phyloP scores from a whole-genome alignment of 2,113 vertebrate genomes.

The Ciconia maguari region DNA sequence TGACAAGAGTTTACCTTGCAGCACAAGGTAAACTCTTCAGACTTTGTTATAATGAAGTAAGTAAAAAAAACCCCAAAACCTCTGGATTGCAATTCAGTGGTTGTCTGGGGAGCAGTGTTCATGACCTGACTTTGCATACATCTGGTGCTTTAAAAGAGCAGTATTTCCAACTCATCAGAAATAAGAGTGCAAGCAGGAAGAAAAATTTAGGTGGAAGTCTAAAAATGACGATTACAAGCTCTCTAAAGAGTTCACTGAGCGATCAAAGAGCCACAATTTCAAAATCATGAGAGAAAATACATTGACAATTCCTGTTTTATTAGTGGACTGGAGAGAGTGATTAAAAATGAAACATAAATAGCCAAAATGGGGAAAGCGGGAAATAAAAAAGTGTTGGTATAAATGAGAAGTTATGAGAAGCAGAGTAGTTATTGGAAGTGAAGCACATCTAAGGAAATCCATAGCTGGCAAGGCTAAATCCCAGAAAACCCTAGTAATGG shows the following conservation, averaged over 20 bases:
- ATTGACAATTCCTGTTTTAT: background rate
- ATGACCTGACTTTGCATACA: background rate
- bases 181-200: background rate
- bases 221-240: background rate
- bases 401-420: background rate
- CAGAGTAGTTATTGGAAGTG: background rate
- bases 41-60: background rate
- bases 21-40: background rate
- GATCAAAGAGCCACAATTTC: background rate
- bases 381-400: background rate
- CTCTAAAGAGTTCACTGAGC: background rate
- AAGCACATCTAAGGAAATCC: conserved; percentile 16
- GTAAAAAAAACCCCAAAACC: background rate
- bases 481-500: background rate
- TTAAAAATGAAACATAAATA: background rate
- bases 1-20: no score
- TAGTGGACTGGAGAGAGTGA: background rate
- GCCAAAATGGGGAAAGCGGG: background rate
- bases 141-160: background rate
- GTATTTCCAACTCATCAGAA: background rate
- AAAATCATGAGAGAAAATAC: background rate
- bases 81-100: background rate
- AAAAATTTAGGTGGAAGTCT: background rate
- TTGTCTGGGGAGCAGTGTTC: background rate
- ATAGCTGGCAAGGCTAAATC: conserved; percentile 1